Evolutionary conservation across 2,888 invertebrate genomes (phyloP), one percentile per base, ranked within the genome.

Genomic region (Leucophenga montana): DNA sequence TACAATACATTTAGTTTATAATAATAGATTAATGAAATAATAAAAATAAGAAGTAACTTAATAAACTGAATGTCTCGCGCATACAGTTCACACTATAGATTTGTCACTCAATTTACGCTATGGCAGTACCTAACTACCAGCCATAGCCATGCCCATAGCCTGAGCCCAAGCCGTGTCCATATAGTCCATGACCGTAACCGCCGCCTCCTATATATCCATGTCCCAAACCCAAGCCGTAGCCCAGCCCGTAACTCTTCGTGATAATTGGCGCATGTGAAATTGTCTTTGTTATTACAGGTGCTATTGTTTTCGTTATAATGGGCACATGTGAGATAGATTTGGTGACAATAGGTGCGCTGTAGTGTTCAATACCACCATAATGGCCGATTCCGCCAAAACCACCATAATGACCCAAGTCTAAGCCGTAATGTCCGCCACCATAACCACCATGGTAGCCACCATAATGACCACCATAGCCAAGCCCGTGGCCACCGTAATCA

Each of bases 91-190:
- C 31, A 57, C 22, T 57, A 22, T 3, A 39, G 4, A 39, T 56
- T 22, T 56, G 4, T 14, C 13, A 56, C 8, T 14, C 20, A 56
- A 56, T 11, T 27, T 27, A 14, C 11, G 39, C 39, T 11, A 33
- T 44, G 27, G 5, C 14, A 18, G 31, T 33, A 33, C 33, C 20
- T 20, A 16, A 54, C 68, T 82, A 85, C 85, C 84, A 85, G 57
- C 76, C 77, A 71, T 78, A 74, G 14, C 85, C 79, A 57, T 82
- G 69, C 31, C 84, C 83, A 50, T 80, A 75, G 48, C 73, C 73
- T 66, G 93, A 93, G n/a, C 76, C 69, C 16, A 20, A 67, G 20
- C 71, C 73, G 22, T 70, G 65, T 11, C 70, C 74, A 69, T 71
- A 50, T 56, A 73, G 64, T 69, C 71, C 46, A 75, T 74, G 11